These are phyloP conservation scores for Mesembrinibis cayennensis DNA, from an alignment of 2,113 vertebrate species.

Conservation along the genomic window DNA sequence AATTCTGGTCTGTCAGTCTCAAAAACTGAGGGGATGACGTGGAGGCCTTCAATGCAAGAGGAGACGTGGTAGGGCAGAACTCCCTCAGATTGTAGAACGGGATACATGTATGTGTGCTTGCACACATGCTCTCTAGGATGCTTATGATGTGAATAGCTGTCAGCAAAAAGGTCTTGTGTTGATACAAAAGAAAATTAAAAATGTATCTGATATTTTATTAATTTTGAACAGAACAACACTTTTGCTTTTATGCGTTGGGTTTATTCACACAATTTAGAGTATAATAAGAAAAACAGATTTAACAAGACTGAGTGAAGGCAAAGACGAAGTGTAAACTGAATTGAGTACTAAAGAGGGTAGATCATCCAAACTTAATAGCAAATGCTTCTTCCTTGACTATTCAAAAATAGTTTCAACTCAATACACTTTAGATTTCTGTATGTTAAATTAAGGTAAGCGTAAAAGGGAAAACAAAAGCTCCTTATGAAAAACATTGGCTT, in stretches of 20 bases:
- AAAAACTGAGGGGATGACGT: not conserved
- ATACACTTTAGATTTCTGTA: not conserved
- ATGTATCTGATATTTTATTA: not conserved
- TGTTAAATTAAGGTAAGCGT: not conserved
- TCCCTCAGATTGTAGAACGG: not conserved
- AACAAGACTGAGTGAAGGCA: not conserved
- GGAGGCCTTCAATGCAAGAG: not conserved
- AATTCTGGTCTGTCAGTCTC: not conserved
- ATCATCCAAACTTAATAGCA: not conserved
- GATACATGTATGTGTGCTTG: rapidly evolving
- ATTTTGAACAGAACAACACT: not conserved
- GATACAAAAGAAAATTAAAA: not conserved
- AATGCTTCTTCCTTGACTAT: not conserved
- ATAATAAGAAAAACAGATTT: not conserved
- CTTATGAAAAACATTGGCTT: not conserved
- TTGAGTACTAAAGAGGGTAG: not conserved
- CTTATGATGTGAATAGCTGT: not conserved
- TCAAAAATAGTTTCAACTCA: not conserved
- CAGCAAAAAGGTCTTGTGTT: not conserved
- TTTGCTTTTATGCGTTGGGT: not conserved
- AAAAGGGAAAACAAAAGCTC: not conserved
- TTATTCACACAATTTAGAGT: not conserved
- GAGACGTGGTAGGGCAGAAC: not conserved
- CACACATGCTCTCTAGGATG: not conserved
- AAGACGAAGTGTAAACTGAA: not conserved